Conservation (phyloP, 53 echinoderm and acorn worm species). For the Holothuria scabra region DNA sequence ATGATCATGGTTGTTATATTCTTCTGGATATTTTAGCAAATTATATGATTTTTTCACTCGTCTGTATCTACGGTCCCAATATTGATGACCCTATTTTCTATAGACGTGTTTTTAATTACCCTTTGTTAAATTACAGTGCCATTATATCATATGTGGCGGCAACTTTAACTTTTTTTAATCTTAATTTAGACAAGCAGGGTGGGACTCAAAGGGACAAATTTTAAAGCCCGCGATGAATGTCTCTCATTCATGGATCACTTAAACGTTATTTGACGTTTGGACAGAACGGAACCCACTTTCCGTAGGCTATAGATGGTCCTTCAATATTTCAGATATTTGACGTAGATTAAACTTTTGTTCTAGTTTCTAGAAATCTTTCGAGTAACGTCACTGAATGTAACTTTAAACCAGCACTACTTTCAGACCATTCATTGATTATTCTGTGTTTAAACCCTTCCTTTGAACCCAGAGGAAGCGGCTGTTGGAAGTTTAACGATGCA, state of each 20-base stretch:
- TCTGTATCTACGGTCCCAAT: too few species aligned
- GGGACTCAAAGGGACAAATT: background rate
- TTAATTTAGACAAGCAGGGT: constrained; percentile 13
- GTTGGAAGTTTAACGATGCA: background rate
- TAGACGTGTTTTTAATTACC: too few species aligned
- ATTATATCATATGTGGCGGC: background rate
- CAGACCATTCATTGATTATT: constrained; percentile 39
- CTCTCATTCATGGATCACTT: background rate
- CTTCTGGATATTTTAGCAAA: too few species aligned
- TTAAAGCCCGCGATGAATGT: constrained; percentile 15
- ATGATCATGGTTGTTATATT: too few species aligned
- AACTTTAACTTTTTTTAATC: constrained; percentile 31
- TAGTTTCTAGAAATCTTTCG: too few species aligned
- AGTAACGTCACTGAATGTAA: too few species aligned
- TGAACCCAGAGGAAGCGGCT: constrained; percentile 10
- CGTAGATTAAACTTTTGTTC: too few species aligned
- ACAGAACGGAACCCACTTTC: constrained; percentile 1
- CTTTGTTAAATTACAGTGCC: too few species aligned
- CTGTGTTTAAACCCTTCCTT: background rate
- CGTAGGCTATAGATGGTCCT: too few species aligned
- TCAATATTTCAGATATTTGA: too few species aligned
- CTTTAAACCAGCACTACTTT: background rate
- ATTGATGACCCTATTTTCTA: too few species aligned
- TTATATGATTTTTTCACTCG: too few species aligned
- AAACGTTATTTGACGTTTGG: constrained; percentile 3